Conservation (phyloP, 2,113 vertebrate species). For the Elephas maximus region DNA sequence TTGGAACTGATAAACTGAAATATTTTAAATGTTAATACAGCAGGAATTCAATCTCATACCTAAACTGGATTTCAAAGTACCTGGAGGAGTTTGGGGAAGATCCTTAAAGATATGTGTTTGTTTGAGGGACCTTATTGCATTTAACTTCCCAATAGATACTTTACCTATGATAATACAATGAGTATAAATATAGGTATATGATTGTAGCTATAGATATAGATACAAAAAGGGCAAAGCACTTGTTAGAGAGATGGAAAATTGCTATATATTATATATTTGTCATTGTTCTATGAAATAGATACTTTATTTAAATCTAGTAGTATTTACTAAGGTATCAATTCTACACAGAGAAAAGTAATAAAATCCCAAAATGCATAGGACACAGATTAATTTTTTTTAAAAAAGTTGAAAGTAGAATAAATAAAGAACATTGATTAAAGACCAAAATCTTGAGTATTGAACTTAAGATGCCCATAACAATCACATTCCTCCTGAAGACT, state of each 20-base stretch:
- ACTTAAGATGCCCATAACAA: background rate
- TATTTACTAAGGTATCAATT: background rate
- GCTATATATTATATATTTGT: background rate
- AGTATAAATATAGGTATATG: no score
- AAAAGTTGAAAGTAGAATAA: background rate
- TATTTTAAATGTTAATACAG: background rate
- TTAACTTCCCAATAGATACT: background rate
- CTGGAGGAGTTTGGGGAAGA: background rate
- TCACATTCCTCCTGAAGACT: background rate
- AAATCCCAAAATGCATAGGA: background rate
- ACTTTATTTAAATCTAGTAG: background rate
- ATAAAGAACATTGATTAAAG: background rate
- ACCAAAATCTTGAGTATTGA: background rate
- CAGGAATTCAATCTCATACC: background rate
- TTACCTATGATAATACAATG: background rate
- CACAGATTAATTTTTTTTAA: background rate
- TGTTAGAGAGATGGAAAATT: background rate
- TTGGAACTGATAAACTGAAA: conserved; percentile 1
- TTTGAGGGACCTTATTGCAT: background rate
- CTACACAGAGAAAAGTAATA: background rate
- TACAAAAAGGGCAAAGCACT: background rate
- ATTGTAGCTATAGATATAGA: background rate
- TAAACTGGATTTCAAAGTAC: background rate
- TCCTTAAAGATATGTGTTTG: background rate
- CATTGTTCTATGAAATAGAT: background rate